These are phyloP conservation scores for Corapipo altera DNA, from an alignment of 2,113 vertebrate genomes.

Conservation along the genomic window DNA sequence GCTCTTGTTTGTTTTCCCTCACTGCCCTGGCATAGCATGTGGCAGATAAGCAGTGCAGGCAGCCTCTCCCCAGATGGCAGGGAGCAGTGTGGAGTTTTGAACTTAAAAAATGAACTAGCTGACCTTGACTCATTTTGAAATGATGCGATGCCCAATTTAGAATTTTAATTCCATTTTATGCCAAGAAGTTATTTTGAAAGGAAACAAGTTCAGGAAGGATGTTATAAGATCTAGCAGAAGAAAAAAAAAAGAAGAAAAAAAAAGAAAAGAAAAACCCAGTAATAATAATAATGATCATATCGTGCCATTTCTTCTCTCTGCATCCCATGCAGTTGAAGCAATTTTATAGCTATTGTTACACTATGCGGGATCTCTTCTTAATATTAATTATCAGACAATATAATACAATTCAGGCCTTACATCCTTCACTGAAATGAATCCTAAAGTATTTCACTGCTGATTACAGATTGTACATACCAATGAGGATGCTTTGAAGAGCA, in stretches of 20 bases:
- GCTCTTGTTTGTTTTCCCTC: not conserved
- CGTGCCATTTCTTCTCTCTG: slow-evolving; percentile 21
- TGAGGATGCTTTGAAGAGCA: not conserved
- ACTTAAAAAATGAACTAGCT: not conserved
- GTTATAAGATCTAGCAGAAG: slow-evolving; percentile 41
- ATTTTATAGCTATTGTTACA: slow-evolving; percentile 38
- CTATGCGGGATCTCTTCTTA: not conserved
- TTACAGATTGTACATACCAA: not conserved
- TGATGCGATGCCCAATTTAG: not conserved
- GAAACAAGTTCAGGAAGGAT: slow-evolving; percentile 39
- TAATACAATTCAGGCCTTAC: not conserved
- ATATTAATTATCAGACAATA: slow-evolving; percentile 3
- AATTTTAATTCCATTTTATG: slow-evolving; percentile 47
- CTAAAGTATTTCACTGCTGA: not conserved
- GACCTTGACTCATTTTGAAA: slow-evolving; percentile 47
- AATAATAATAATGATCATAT: not conserved
- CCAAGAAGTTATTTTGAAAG: slow-evolving; percentile 44
- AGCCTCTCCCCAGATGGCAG: not conserved
- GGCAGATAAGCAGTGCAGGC: not conserved
- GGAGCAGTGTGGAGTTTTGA: not conserved
- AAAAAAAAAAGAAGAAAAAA: not conserved
- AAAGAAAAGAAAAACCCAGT: no score
- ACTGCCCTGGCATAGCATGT: not conserved
- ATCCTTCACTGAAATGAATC: not conserved
- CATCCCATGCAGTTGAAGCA: slow-evolving; percentile 15